Conservation (phyloP, 92 coral and sea anemone genomes). For the Virgularia gustaviana region DNA sequence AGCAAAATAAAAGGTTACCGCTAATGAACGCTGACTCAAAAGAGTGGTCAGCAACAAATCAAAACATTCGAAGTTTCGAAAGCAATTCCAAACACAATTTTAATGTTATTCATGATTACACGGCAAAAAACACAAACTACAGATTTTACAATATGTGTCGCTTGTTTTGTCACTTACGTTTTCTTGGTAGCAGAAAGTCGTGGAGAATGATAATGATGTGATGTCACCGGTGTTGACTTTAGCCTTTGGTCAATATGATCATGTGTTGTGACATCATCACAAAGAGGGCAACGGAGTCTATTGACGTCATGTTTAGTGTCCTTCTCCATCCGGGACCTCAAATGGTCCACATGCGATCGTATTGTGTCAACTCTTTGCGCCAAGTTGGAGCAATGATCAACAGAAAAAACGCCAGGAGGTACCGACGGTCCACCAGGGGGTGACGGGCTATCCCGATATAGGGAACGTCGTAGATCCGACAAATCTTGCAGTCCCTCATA, state of each 20-base stretch:
- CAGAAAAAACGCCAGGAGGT: conserved; percentile 57
- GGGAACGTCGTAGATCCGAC: background rate
- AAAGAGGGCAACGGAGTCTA: conserved; percentile 24
- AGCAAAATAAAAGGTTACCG: background rate
- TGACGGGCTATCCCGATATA: background rate
- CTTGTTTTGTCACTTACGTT: too few species aligned
- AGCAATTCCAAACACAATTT: too few species aligned
- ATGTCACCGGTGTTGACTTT: conserved; percentile 60
- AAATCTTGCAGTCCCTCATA: conserved; percentile 17
- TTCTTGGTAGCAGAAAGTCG: background rate
- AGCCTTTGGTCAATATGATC: background rate
- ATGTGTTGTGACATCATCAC: background rate
- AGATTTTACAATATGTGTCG: too few species aligned
- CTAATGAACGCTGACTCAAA: background rate
- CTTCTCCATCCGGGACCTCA: conserved; percentile 48
- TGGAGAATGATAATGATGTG: conserved; percentile 37
- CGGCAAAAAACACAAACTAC: too few species aligned
- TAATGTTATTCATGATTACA: too few species aligned
- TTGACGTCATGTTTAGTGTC: conserved; percentile 8
- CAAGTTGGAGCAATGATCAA: conserved; percentile 61
- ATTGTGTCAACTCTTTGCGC: too few species aligned
- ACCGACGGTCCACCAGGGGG: conserved; percentile 38
- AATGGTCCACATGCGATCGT: conserved; percentile 62
- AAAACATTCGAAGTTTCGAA: too few species aligned
- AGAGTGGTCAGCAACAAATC: background rate